Evolutionary conservation across 2,888 invertebrate genomes (phyloP), one percentile per base, ranked within the genome.

Genomic region (Tridacna crocea): DNA sequence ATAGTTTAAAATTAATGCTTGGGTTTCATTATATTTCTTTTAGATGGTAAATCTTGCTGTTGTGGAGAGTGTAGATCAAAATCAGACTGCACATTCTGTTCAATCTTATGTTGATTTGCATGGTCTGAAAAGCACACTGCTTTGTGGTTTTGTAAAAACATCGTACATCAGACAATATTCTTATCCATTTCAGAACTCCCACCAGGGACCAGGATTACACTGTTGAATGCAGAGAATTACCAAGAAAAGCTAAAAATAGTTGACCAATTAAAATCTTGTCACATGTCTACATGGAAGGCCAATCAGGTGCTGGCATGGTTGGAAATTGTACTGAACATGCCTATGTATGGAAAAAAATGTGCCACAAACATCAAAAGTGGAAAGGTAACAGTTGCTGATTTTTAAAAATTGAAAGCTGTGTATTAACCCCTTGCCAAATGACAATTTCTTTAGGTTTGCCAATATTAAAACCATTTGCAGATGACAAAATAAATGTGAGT

Each of bases 331-430:
- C 96, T 99, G 11, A 98, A 98, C 75, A 98, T 99, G 98, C 98
- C 98, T 0, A 98, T 98, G 92, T 98, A 98, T 91, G 98, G 98
- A 3, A 96, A 97, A 27, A 96, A 97, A 68, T 98, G 98, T 92
- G 97, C 98, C 26, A 98, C 98, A 93, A 98, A 98, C 94, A 97
- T 99, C 86, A 98, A 98, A 94, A 98, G 98, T 94, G 98, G 98
- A 91, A 98, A 98, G 96, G 98, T 97, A 92, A 24, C n/a, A n/a
- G n/a, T n/a, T n/a, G n/a, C 19, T 19, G 22, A 36, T 36, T 36
- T 36, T 36, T 4, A 8, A 36, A 36, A 36, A 36, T n/a, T 61
- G 26, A 61, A 22, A 24, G 61, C 22, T 61, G 17, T 58, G 4
- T n/a, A 6, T n/a, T 58, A 8, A 36, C 36, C 8, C 36, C 8